Base-by-base conservation (phyloP, 2,888 invertebrate genomes). In the Dryobota labecula region DNA sequence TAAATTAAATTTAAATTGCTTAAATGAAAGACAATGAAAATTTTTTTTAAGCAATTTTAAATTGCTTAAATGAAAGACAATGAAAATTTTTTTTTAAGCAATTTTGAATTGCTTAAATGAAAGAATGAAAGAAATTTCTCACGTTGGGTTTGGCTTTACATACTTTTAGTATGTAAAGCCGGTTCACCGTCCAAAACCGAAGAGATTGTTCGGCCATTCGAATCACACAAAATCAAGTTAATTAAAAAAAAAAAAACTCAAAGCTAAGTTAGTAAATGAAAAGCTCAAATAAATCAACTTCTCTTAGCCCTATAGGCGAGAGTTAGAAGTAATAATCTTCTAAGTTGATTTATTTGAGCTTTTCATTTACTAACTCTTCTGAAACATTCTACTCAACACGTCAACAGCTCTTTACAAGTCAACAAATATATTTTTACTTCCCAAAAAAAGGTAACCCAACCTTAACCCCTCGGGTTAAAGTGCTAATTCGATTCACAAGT, bases 321-420 rank as follows among this genome's bases (percentile, higher is more conserved):
- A n/a, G n/a, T n/a, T n/a, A n/a, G n/a, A n/a, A n/a, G 24, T 27
- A 15, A 51, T 15, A 27, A 8, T 2, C 7, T 15, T 51, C 15
- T 51, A 51, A n/a, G n/a, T n/a, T 51, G n/a, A n/a, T n/a, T n/a
- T n/a, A n/a, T n/a, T 15, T 51, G 13, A 62, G 33, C 30, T 13
- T 43, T 82, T 47, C 73, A 80, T 80, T 66, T n/a, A 47, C 53
- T 72, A 11, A 13, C 27, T 69, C 8, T 36, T 72, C 73, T 30
- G 36, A 1, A 43, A 43, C 45, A 13, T 84, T 75, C 70, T 84
- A 85, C 83, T 88, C 88, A 84, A 85, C 84, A 85, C 84, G 75
- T 87, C 85, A 86, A 87, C 87, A 85, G 79, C 87, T 86, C 88
- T 89, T 86, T 83, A 83, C 70, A 74, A 73, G 74, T 73, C 71